Conservation (phyloP, 37 sponge, comb jelly and placozoan genomes). For the Tethya wilhelma region DNA sequence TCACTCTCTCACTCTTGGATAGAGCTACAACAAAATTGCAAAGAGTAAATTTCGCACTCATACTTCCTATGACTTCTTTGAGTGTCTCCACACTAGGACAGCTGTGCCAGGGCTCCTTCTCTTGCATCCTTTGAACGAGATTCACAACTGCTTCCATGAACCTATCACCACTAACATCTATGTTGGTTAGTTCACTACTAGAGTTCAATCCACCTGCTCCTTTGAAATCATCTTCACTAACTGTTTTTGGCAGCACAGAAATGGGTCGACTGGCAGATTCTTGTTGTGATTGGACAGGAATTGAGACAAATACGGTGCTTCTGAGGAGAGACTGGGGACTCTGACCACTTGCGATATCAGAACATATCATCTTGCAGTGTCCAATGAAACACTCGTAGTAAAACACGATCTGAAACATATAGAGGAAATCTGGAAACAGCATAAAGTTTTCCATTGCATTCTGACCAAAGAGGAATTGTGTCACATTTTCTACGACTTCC, state of each 20-base stretch:
- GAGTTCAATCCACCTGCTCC: not conserved
- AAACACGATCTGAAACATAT: constrained; percentile 76
- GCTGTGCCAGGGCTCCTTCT: constrained; percentile 35
- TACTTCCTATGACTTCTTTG: constrained; percentile 5
- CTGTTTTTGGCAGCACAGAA: not conserved
- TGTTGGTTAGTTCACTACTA: not conserved
- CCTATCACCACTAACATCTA: not conserved
- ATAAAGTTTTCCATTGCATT: constrained; percentile 12
- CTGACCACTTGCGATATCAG: constrained; percentile 1
- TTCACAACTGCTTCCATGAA: constrained; percentile 18
- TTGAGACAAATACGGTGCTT: constrained; percentile 28
- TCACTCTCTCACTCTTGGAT: constrained; percentile 25
- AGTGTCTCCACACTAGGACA: constrained; percentile 34
- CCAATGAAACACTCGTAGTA: constrained; percentile 77
- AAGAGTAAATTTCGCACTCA: not conserved
- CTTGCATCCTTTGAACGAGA: constrained; percentile 13
- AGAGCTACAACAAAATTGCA: constrained; percentile 26
- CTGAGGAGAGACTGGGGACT: not conserved
- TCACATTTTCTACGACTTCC: constrained; percentile 7
- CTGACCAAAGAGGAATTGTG: constrained; percentile 9
- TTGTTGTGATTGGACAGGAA: not conserved
- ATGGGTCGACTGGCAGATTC: not conserved
- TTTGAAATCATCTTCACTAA: not conserved
- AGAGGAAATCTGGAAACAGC: constrained; percentile 69
- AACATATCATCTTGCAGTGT: constrained; percentile 25